A percentile compares a stretch with the other conserved stretches of the same genome.
phyloP scores from a whole-genome alignment of 2,113 vertebrate species.

The Channa argus region DNA sequence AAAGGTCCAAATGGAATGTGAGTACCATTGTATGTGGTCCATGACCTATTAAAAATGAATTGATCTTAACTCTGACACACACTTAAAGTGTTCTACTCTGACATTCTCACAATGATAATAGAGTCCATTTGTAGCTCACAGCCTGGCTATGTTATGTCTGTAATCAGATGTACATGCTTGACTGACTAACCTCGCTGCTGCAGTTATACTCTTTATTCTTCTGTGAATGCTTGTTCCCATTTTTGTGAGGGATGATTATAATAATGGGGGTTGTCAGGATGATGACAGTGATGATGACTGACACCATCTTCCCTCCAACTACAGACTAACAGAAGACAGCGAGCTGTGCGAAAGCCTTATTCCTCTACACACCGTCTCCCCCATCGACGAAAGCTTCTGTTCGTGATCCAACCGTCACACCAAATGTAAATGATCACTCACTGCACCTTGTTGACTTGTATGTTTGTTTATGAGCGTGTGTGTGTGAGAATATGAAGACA shows the following conservation, averaged over 20 bases:
- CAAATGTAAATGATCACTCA: conserved; percentile 37
- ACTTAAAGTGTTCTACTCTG: not conserved
- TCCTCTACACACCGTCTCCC: conserved; percentile 88
- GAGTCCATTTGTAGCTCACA: conserved; percentile 28
- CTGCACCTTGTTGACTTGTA: not conserved
- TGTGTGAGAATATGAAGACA: too few species aligned
- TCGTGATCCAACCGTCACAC: conserved; percentile 72
- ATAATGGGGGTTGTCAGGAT: conserved; percentile 31
- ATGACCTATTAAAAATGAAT: conserved; percentile 23
- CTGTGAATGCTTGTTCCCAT: conserved; percentile 27
- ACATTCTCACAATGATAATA: conserved; percentile 46
- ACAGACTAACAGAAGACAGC: conserved; percentile 89
- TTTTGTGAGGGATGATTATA: conserved; percentile 44
- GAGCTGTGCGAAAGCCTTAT: conserved; percentile 97
- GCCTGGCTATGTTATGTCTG: conserved; percentile 24
- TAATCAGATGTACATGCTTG: conserved; percentile 47
- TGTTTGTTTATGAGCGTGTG: not conserved
- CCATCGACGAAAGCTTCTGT: conserved; percentile 79
- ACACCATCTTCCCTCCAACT: conserved; percentile 12
- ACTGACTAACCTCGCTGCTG: conserved; percentile 21
- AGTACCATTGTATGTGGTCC: conserved; percentile 6
- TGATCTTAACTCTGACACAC: conserved; percentile 18
- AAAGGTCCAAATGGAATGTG: not conserved
- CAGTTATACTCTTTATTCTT: conserved; percentile 31
- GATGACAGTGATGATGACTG: conserved; percentile 47